Evolutionary conservation across 2,113 vertebrate genomes (phyloP).

Genomic region (Marmota flaviventris): DNA sequence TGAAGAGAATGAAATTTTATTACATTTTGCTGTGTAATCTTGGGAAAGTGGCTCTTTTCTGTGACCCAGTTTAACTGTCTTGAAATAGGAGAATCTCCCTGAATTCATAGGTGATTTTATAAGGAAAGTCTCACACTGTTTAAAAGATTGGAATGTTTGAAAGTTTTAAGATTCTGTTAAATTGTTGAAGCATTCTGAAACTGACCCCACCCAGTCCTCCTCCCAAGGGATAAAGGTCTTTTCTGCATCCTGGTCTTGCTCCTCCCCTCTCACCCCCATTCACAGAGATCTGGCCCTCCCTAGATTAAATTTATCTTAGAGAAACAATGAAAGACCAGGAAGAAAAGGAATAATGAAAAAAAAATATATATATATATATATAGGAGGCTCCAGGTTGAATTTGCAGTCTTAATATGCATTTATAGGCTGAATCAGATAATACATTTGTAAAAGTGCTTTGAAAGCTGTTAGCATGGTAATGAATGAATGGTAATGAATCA

Average conservation of each 20-base stretch:
- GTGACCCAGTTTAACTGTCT: constrained; percentile 24
- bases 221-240: constrained; percentile 45
- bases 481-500: neutral
- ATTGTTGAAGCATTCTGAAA: constrained; percentile 46
- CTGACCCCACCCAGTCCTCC: neutral
- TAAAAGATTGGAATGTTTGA: constrained; percentile 20
- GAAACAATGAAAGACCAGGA: constrained; percentile 57
- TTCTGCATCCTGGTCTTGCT: neutral
- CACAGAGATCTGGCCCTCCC: neutral
- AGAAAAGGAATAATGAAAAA: constrained; percentile 63
- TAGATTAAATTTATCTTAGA: constrained; percentile 51
- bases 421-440: neutral
- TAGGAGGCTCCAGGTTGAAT: neutral
- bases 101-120: constrained; percentile 60
- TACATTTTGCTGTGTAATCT: constrained; percentile 25
- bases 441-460: constrained; percentile 13
- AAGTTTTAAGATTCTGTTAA: constrained; percentile 60
- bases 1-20: constrained; percentile 29
- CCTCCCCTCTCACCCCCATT: neutral
- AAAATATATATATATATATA: neutral
- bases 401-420: neutral
- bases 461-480: neutral
- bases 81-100: constrained; percentile 39
- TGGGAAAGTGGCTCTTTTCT: constrained; percentile 42
- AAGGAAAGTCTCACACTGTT: neutral